These are phyloP conservation scores for Amazona ochrocephala DNA, from an alignment of 2,797 vertebrate genomes.

Conservation along the genomic window DNA sequence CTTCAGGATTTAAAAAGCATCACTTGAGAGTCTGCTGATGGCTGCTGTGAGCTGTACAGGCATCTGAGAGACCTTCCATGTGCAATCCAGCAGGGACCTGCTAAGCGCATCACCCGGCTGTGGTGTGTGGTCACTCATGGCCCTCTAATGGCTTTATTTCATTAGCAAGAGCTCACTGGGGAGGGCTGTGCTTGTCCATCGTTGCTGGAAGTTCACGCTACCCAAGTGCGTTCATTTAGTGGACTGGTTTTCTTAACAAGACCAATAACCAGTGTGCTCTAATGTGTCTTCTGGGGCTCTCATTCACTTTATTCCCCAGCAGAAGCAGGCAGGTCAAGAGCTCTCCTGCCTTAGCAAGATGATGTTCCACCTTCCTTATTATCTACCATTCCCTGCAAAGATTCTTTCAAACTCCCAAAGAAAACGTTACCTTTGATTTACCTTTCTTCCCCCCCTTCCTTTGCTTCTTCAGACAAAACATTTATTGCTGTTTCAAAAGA, in stretches of 20 bases:
- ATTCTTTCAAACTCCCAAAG: not conserved
- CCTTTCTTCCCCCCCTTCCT: not conserved
- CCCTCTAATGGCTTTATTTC: constrained; percentile 3
- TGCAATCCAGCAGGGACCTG: constrained; percentile 6
- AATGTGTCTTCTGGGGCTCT: constrained; percentile 6
- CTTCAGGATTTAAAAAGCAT: constrained; percentile 30
- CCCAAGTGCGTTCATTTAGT: constrained; percentile 22
- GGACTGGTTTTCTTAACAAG: constrained; percentile 26
- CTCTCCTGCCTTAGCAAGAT: not conserved
- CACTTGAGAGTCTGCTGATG: not conserved
- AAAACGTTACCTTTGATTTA: constrained; percentile 17
- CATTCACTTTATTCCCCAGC: not conserved
- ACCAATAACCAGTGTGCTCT: not conserved
- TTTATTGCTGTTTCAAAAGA: not conserved
- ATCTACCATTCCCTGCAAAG: not conserved
- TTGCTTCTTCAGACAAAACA: constrained; percentile 10
- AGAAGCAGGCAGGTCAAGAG: constrained; percentile 31
- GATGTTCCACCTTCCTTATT: constrained; percentile 43
- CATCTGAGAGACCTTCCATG: not conserved
- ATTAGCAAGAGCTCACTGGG: not conserved
- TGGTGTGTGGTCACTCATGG: not conserved
- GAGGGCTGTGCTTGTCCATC: not conserved
- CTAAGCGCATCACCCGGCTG: not conserved
- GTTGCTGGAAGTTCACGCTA: not conserved
- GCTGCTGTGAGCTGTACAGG: not conserved